Conservation (phyloP, 2,113 vertebrate species). For the Trochalopteron elliotii region DNA sequence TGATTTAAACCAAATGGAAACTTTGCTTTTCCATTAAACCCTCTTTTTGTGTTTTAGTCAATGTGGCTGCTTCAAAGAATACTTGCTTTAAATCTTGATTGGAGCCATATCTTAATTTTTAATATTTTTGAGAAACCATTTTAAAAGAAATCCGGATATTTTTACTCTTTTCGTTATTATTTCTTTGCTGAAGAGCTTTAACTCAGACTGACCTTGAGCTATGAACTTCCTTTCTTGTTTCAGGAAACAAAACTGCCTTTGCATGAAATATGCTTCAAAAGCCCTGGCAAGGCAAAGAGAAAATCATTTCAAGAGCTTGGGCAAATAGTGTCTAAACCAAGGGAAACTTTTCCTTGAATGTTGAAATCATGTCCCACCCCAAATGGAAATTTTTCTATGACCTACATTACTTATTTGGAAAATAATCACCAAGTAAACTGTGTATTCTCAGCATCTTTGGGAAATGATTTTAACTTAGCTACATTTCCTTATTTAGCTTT, state of each 20-base stretch:
- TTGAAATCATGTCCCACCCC: constrained; percentile 58
- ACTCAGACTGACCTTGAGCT: constrained; percentile 8
- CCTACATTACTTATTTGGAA: neutral
- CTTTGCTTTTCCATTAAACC: neutral
- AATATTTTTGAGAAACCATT: constrained; percentile 53
- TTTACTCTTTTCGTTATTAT: constrained; percentile 27
- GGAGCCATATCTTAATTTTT: constrained; percentile 2
- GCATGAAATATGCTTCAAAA: constrained; percentile 53
- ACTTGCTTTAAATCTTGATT: neutral
- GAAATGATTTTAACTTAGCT: constrained; percentile 60
- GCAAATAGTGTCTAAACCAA: constrained; percentile 28
- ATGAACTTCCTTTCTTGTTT: constrained; percentile 38
- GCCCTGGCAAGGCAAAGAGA: neutral
- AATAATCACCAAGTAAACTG: neutral
- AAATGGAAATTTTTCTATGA: neutral
- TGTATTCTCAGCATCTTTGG: neutral
- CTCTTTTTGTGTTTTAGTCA: constrained; percentile 2
- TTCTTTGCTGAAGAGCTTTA: constrained; percentile 44
- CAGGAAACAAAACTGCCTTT: constrained; percentile 40
- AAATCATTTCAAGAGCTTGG: constrained; percentile 6
- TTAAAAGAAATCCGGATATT: constrained; percentile 54
- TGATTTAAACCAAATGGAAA: constrained; percentile 69
- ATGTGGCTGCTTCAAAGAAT: neutral
- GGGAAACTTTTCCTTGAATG: constrained; percentile 29
- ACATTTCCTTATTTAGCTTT: constrained; percentile 38